Evolutionary conservation across 2,113 vertebrate genomes (phyloP).

Genomic region (Lepus timidus): DNA sequence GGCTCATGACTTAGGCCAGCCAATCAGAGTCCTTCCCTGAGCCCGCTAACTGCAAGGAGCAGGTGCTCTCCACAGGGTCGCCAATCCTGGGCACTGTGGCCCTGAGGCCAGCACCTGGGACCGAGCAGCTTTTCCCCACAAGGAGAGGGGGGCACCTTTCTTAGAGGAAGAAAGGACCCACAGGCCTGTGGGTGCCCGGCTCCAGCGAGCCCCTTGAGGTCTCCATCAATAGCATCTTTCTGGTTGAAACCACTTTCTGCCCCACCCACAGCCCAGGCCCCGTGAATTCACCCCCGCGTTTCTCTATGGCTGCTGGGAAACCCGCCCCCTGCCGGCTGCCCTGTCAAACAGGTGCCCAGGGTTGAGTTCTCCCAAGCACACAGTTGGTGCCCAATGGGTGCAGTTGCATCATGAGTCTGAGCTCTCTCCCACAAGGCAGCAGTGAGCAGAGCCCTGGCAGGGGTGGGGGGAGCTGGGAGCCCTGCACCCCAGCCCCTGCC

Average conservation of each 20-base stretch:
- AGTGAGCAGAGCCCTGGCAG: background rate
- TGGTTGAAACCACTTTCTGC: background rate
- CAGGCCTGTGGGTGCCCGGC: background rate
- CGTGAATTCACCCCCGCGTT: background rate
- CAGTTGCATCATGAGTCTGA: background rate
- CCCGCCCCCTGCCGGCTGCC: background rate
- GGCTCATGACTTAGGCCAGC: background rate
- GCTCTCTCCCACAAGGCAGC: background rate
- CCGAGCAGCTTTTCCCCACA: background rate
- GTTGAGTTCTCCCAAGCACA: background rate
- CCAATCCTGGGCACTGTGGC: too few relatives aligned
- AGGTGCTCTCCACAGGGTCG: background rate
- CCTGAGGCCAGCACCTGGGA: background rate
- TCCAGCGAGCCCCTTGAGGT: background rate
- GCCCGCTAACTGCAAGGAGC: background rate
- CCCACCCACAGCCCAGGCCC: background rate
- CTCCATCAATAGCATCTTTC: background rate
- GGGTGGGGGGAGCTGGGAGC: background rate
- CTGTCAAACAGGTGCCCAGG: background rate
- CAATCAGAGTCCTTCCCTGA: constrained; percentile 44
- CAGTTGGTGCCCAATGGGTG: background rate
- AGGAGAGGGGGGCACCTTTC: background rate
- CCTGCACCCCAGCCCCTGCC: background rate
- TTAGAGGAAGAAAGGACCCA: background rate
- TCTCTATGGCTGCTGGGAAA: background rate